phyloP scores from a whole-genome alignment of 2,888 invertebrate genomes.

The Stratiomys singularior region DNA sequence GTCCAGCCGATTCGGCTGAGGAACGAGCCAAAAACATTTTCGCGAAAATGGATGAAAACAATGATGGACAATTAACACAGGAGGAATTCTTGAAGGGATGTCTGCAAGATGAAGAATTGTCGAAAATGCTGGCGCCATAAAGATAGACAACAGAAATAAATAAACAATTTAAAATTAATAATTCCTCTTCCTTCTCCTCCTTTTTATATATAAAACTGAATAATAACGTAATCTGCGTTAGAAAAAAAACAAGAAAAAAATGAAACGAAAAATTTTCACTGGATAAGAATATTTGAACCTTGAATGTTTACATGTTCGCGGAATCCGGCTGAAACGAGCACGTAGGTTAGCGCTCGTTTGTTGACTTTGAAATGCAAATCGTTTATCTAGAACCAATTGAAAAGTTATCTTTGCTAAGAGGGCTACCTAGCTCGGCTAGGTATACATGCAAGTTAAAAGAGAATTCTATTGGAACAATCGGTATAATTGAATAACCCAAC shows the following conservation, averaged over 20 bases:
- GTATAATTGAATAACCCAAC: no score
- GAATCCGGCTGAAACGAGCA: no score
- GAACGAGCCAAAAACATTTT: conserved; percentile 99
- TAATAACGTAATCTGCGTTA: not conserved
- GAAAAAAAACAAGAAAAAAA: conserved; percentile 15
- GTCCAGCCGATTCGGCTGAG: conserved; percentile 95
- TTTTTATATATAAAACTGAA: conserved; percentile 31
- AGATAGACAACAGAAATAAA: conserved; percentile 55
- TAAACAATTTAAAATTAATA: conserved; percentile 7
- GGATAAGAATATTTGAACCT: conserved; percentile 1
- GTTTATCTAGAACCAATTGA: no score
- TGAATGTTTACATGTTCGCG: no score
- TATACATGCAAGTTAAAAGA: no score
- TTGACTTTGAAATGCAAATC: no score
- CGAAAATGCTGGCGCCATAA: conserved; percentile 95
- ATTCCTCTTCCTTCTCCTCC: conserved; percentile 8
- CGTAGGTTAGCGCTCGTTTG: no score
- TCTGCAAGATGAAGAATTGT: conserved; percentile 94
- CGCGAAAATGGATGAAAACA: conserved; percentile 99
- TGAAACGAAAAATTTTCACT: not conserved
- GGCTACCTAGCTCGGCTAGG: no score
- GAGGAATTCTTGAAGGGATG: conserved; percentile 98
- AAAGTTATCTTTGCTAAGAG: no score
- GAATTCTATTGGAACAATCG: no score
- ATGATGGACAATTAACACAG: conserved; percentile 97